Base-by-base conservation (phyloP, 2,888 invertebrate genomes). In the Drosophila ustulata region DNA sequence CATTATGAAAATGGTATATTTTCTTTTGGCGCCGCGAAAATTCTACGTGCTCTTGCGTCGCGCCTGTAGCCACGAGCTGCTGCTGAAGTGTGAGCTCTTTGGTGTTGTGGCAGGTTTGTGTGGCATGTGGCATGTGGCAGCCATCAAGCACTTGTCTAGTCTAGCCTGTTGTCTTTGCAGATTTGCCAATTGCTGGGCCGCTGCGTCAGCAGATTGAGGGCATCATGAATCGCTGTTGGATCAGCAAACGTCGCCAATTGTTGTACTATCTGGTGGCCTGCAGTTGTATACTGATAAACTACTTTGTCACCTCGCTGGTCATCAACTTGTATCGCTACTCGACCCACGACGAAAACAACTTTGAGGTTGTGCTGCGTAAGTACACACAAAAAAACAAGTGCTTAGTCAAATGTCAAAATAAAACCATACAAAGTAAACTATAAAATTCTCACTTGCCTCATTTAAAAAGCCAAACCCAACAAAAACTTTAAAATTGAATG, bases 21-120 rank as follows among this genome's bases (percentile, higher is more conserved):
- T 62, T 53, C 72, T 91, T 0, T 66, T 78, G 50, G 71, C 72
- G 26, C 89, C 91, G 32, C 73, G 64, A 0, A 72, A 73, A 46
- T 78, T 91, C 8, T 79, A 78, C 30, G 25, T 61, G 9, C 61
- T 91, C 4, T 34, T 91, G n/a, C 58, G 73, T 7, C 57, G 56
- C 8, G 88, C 74, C 18, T 72, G 81, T 30, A 55, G 73, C 7
- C 91, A 90, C 45, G 83, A 89, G 45, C 23, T 84, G 28, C 61
- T 90, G 13, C 69, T 62, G 26, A 61, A 82, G 8, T 82, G 82
- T 13, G 91, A 91, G 45, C 68, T 90, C 6, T 90, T 91, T 41
- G 28, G 55, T 8, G 41, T 63, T 55, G 76, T 88, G 3, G 4
- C 47, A 9, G 76, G 76, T 76, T 18, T 28, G 70, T 18, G 18